Evolutionary conservation across 2,888 invertebrate genomes (phyloP).

Genomic region (Neoaliturus tenellus): DNA sequence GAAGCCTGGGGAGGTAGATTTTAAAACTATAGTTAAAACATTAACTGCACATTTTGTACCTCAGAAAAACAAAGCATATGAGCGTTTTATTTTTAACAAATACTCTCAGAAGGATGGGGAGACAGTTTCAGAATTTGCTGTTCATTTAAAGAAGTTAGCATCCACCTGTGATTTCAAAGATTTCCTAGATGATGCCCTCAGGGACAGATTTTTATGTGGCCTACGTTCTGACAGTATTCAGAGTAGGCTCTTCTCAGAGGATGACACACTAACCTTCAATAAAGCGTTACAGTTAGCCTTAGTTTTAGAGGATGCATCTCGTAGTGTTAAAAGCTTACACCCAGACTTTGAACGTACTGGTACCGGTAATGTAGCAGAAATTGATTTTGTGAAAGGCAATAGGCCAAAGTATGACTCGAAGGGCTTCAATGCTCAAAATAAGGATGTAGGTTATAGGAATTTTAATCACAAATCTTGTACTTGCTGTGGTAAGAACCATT

Average conservation of each 20-base stretch:
- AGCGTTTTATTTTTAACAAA: slow-evolving; percentile 55
- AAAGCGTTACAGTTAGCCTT: neutral
- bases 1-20: slow-evolving; percentile 39
- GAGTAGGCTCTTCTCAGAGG: neutral
- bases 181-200: slow-evolving; percentile 55
- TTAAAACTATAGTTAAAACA: neutral
- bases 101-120: slow-evolving; percentile 50
- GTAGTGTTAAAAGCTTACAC: neutral
- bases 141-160: slow-evolving; percentile 42
- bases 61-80: slow-evolving; percentile 27
- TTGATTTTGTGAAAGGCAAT: neutral
- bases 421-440: neutral
- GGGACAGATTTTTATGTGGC: slow-evolving; percentile 56
- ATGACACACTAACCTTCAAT: neutral
- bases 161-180: slow-evolving; percentile 51
- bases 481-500: slow-evolving; percentile 3
- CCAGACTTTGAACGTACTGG: too few species aligned
- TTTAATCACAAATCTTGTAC: neutral
- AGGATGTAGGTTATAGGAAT: neutral
- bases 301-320: neutral
- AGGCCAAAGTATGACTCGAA: neutral
- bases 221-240: neutral
- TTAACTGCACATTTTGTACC: slow-evolving; percentile 52
- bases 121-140: slow-evolving; percentile 51
- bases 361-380: too few species aligned